Evolutionary conservation across 1,140 invertebrate species (phyloP), one percentile per base, ranked within the genome.

Genomic region (Eufriesea mexicana): DNA sequence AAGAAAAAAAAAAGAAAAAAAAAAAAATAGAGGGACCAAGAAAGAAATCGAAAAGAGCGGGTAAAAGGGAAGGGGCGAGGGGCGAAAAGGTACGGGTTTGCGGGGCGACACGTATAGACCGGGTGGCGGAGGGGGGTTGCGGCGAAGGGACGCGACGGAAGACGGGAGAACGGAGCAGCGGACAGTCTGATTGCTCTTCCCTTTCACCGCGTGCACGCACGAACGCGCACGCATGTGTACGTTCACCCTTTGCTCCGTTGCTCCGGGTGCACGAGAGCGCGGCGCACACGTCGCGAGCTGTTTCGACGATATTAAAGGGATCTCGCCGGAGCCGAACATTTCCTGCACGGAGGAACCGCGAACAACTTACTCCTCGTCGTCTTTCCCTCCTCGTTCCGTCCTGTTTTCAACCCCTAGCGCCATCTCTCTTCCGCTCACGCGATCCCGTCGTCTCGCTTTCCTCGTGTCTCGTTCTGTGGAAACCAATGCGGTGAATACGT

Each of bases 351-450:
- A 85, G 86, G 86, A 93, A 92, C 92, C 92, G 86, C 91, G 89
- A 91, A 94, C 93, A 92, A 93, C 92, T 92, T 92, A 89, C 89
- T 93, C 89, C 74, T 57, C 86, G 71, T 74, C 74, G 16, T 81
- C 35, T 51, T 23, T 67, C 45, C 75, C 51, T 42, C 45, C 20
- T 2, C 51, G 10, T 49, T 18, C 55, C 1, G 2, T 0, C 0
- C 23, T 42, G 25, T 35, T n/a, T 25, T 20, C 55, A 14, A 5
- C 18, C 7, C 47, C 9, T n/a, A 20, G 25, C 28, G n/a, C 70
- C 18, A 2, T 55, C 68, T 28, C 2, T 28, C 59, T 16, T 5
- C 14, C n/a, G n/a, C 42, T n/a, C 64, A 28, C 7, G 8, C 28
- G 20, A 55, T 78, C 73, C 72, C 73, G 49, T 28, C 25, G 35